These are phyloP conservation scores for Leucophenga maculata DNA, from an alignment of 2,888 invertebrate genomes.

Conservation along the genomic window DNA sequence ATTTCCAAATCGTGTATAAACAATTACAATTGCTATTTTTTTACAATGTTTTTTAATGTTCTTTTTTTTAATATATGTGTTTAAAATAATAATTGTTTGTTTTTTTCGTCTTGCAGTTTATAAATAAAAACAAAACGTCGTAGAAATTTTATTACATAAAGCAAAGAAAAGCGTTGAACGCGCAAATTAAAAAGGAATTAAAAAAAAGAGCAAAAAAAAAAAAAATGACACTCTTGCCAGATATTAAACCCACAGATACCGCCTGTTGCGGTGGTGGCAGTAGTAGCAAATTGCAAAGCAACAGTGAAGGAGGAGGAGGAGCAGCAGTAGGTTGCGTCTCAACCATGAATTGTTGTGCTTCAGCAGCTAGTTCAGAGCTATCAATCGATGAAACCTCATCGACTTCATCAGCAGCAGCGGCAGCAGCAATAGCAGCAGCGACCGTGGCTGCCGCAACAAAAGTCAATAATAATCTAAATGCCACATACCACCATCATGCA, in stretches of 20 bases:
- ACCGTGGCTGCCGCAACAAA: slow-evolving; percentile 37
- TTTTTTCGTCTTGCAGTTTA: slow-evolving; percentile 16
- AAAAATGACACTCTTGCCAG: slow-evolving; percentile 66
- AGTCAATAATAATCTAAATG: slow-evolving; percentile 56
- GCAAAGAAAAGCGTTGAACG: not conserved
- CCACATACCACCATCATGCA: slow-evolving; percentile 27
- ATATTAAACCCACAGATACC: slow-evolving; percentile 59
- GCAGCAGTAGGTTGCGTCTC: slow-evolving; percentile 40
- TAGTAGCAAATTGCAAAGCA: not conserved
- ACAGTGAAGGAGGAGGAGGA: slow-evolving; percentile 27
- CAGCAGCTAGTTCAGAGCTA: slow-evolving; percentile 61
- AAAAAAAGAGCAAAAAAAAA: not conserved
- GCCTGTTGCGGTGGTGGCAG: slow-evolving; percentile 50
- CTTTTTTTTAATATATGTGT: slow-evolving; percentile 11
- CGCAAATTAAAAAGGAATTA: not conserved
- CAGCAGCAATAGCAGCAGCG: slow-evolving; percentile 41
- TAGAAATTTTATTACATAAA: slow-evolving; percentile 6
- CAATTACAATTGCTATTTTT: too few relatives aligned
- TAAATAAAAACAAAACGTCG: not conserved
- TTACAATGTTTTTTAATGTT: too few relatives aligned
- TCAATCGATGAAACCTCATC: slow-evolving; percentile 60
- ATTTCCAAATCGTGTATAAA: too few relatives aligned
- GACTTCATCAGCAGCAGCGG: slow-evolving; percentile 41
- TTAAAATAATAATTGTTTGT: slow-evolving; percentile 16
- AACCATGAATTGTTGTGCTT: slow-evolving; percentile 64